These are phyloP conservation scores for Meda fulgida DNA, from an alignment of 2,797 vertebrate species.

Conservation along the genomic window DNA sequence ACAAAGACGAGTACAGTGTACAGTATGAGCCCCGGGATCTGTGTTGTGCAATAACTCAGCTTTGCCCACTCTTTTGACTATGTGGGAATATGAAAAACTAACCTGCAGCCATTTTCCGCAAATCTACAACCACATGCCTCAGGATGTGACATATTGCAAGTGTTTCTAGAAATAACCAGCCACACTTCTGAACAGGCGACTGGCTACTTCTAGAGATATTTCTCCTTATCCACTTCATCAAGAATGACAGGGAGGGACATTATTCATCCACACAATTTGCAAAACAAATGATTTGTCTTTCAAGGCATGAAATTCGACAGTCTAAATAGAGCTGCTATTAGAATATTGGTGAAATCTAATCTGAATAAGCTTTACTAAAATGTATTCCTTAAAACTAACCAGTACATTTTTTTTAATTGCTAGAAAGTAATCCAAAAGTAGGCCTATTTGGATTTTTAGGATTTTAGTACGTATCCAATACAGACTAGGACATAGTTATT, in stretches of 20 bases:
- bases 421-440: no score
- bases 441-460: background rate
- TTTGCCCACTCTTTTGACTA: slow-evolving; percentile 15
- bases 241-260: background rate
- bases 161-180: slow-evolving; percentile 34
- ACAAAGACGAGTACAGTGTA: slow-evolving; percentile 13
- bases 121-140: slow-evolving; percentile 27
- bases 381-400: background rate
- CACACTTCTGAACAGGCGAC: background rate
- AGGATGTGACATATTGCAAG: slow-evolving; percentile 4
- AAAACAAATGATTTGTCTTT: background rate
- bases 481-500: background rate
- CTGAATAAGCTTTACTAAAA: background rate
- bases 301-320: background rate
- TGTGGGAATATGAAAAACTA: slow-evolving; percentile 17
- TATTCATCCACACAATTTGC: slow-evolving; percentile 5
- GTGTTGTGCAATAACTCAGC: background rate
- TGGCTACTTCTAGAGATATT: background rate
- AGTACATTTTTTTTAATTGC: background rate
- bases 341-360: background rate
- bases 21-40: background rate
- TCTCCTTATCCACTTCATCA: background rate
- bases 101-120: background rate
- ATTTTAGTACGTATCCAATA: background rate
- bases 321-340: background rate